Percentiles rank a stretch among this genome's conserved stretches.
phyloP scores from a whole-genome alignment of 2,797 vertebrate genomes.

The Vireo griseus region DNA sequence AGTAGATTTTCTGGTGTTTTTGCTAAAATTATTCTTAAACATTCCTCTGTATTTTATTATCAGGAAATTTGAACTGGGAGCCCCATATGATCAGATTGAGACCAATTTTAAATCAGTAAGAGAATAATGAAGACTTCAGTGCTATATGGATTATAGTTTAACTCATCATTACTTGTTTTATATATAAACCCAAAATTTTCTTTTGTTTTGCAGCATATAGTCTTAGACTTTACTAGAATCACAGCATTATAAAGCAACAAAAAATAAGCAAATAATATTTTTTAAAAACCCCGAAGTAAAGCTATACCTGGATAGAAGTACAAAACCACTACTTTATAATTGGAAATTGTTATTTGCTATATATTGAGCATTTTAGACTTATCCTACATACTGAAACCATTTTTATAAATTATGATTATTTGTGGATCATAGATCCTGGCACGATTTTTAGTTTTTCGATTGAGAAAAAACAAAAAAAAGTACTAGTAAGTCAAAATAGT shows the following conservation, averaged over 20 bases:
- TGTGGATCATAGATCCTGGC: not conserved
- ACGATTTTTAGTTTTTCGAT: not conserved
- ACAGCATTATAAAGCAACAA: not conserved
- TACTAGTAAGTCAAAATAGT: not conserved
- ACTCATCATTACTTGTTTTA: not conserved
- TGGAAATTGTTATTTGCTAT: not conserved
- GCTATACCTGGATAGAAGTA: not conserved
- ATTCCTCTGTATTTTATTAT: not conserved
- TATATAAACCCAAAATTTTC: not conserved
- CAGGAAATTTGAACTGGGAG: not conserved
- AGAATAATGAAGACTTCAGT: not conserved
- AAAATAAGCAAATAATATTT: not conserved
- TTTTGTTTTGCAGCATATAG: rapidly evolving
- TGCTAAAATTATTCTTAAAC: not conserved
- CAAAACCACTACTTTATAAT: not conserved
- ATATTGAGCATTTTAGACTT: not conserved
- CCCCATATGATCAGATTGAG: not conserved
- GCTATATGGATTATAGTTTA: not conserved
- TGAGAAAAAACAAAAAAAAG: not conserved
- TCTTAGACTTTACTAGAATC: not conserved
- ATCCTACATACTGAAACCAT: not conserved
- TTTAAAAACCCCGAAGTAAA: rapidly evolving
- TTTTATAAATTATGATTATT: not conserved
- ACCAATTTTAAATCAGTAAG: not conserved
- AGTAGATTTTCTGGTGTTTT: not conserved